These are phyloP conservation scores for Cyphomyrus discorhynchus DNA, from an alignment of 2,113 vertebrate species.

Conservation along the genomic window DNA sequence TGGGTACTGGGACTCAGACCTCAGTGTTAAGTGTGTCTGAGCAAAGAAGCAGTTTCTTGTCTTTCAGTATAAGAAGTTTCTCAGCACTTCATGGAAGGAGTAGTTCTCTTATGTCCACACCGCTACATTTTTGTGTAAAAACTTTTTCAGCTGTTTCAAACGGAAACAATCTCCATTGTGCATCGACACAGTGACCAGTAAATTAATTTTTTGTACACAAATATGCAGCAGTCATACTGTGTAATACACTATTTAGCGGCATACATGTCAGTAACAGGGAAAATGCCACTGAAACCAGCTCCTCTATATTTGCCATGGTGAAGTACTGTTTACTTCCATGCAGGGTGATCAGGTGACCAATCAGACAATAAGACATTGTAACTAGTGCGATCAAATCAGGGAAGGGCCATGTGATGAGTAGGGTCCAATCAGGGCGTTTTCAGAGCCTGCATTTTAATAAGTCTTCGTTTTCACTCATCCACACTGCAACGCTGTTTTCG, in stretches of 20 bases:
- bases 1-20: slow-evolving; percentile 34
- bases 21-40: slow-evolving; percentile 35
- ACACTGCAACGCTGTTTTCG: background rate
- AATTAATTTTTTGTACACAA: background rate
- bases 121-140: background rate
- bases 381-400: background rate
- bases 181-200: background rate
- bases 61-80: background rate
- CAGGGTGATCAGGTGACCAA: background rate
- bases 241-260: background rate
- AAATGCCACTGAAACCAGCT: background rate
- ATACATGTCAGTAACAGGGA: background rate
- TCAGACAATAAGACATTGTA: background rate
- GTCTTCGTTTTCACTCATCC: background rate
- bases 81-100: background rate
- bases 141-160: background rate
- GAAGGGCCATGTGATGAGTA: background rate
- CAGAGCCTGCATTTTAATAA: background rate
- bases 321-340: background rate
- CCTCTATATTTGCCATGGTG: background rate
- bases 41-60: slow-evolving; percentile 24
- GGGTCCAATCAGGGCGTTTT: background rate
- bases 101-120: background rate
- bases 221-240: background rate
- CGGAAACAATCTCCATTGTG: background rate